These are phyloP conservation scores for Mormyrus lacerda DNA, from an alignment of 2,113 vertebrate genomes.

Conservation along the genomic window DNA sequence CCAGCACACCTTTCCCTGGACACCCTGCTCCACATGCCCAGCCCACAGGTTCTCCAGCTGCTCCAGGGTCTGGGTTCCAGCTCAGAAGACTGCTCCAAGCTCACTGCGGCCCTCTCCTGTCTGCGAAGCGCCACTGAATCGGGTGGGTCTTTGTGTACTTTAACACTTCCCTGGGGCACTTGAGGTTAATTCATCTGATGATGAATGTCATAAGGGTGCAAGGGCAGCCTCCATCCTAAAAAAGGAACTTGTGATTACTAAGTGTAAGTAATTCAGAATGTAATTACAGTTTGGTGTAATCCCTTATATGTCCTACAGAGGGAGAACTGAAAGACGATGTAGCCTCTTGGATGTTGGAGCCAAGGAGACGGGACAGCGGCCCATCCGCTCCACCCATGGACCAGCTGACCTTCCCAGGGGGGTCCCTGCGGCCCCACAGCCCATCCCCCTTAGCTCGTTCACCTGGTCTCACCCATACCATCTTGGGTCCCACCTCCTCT, in stretches of 20 bases:
- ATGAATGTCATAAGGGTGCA: neutral
- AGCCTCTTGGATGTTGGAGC: conserved; percentile 61
- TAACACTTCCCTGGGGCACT: neutral
- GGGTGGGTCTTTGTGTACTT: conserved; percentile 56
- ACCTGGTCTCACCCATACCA: conserved; percentile 50
- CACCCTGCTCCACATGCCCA: conserved; percentile 86
- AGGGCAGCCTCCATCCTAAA: neutral
- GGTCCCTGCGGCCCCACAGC: conserved; percentile 58
- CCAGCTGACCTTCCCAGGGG: conserved; percentile 47
- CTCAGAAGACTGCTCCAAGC: conserved; percentile 78
- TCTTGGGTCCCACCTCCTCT: conserved; percentile 46
- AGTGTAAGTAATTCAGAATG: neutral
- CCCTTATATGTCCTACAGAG: conserved; percentile 54
- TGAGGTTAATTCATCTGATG: neutral
- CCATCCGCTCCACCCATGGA: conserved; percentile 55
- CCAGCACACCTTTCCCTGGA: conserved; percentile 82
- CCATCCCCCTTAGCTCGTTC: conserved; percentile 58
- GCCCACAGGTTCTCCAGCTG: conserved; percentile 78
- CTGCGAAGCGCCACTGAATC: conserved; percentile 78
- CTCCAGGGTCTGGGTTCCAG: conserved; percentile 81
- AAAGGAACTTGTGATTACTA: neutral
- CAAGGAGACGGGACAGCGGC: conserved; percentile 69
- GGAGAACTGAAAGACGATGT: conserved; percentile 73
- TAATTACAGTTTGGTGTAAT: neutral
- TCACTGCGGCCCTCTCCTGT: conserved; percentile 84